A percentile compares a stretch with the other conserved stretches of the same genome.
Evolutionary conservation across 2,888 invertebrate genomes (phyloP).

Genomic region (Dorcus hopei): DNA sequence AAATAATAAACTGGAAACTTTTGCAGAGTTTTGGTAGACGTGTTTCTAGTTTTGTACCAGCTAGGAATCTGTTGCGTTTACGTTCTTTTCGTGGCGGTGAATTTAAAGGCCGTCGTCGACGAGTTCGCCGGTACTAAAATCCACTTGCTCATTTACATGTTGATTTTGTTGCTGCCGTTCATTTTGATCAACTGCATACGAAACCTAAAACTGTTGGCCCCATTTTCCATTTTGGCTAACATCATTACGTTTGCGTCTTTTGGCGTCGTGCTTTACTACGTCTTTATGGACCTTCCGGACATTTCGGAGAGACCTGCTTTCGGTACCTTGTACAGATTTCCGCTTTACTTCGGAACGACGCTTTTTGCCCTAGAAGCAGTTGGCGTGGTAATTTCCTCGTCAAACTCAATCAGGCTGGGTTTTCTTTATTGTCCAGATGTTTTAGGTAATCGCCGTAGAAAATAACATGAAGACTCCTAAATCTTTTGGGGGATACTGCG

Average conservation of each 20-base stretch:
- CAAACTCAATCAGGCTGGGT: too few relatives aligned
- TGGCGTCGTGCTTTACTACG: constrained; percentile 80
- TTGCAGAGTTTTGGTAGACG: constrained; percentile 25
- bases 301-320: constrained; percentile 62
- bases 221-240: constrained; percentile 88
- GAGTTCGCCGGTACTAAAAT: constrained; percentile 32
- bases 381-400: constrained; percentile 65
- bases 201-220: constrained; percentile 83
- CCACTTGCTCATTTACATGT: constrained; percentile 36
- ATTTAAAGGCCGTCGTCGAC: constrained; percentile 42
- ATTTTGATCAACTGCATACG: constrained; percentile 78
- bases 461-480: constrained; percentile 86
- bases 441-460: constrained; percentile 82
- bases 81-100: constrained; percentile 53
- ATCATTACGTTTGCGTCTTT: constrained; percentile 79
- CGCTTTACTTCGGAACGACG: constrained; percentile 94
- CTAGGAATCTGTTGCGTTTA: constrained; percentile 96
- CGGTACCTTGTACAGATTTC: constrained; percentile 68
- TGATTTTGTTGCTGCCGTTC: constrained; percentile 56
- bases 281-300: constrained; percentile 69
- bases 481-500: constrained; percentile 70
- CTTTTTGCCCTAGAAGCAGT: constrained; percentile 96
- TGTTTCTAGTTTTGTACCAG: constrained; percentile 81
- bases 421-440: not conserved
- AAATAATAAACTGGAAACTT: not conserved